Evolutionary conservation across 37 sponge, comb jelly and placozoan genomes (phyloP), one percentile per base, ranked within the genome.

Genomic region (Aplysina aerophoba): DNA sequence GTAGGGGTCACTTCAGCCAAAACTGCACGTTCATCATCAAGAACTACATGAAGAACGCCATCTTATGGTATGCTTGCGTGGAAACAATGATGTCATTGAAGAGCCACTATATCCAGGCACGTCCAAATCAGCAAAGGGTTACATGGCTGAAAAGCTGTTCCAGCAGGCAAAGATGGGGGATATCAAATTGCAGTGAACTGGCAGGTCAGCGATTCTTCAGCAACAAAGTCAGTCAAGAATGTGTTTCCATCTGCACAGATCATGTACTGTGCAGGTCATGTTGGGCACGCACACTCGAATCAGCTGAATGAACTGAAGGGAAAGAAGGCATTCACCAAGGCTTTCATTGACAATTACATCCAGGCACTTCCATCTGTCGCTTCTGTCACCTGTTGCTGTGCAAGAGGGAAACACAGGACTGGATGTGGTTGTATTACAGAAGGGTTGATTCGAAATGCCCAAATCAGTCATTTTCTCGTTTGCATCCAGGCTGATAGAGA

Each of bases 171-270:
- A 87, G 63, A 80, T 6, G 85, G 74, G 68, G 85, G 85, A 4
- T 36, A 20, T 8, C 11, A 74, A 13, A 39, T 74, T 15, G 80
- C 16, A 24, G 80, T 78, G 14, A 53, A 86, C 58, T 86, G 86
- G 86, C 86, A 86, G 55, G 86, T 79, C 37, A 56, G 56, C 33
- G 86, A 86, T 55, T 86, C 86, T 55, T 86, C 86, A 24, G 5
- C 81, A 21, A 58, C 57, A 44, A 86, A 86, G 33, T 15, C 68
- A 22, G 25, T 86, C 27, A 33, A 17, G 5, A 50, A 85, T n/a
- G 65, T 59, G 39, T 77, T 27, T 39, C 63, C 30, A 21, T 63
- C 56, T 57, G 84, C 62, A 11, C 12, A 84, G 38, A 75, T 85
- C 4, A 85, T 85, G 86, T 15, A 44, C 15, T 85, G 79, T 22